Evolutionary conservation across 2,113 vertebrate genomes (phyloP).

Genomic region (Hypocryptadius cinnamomeus): DNA sequence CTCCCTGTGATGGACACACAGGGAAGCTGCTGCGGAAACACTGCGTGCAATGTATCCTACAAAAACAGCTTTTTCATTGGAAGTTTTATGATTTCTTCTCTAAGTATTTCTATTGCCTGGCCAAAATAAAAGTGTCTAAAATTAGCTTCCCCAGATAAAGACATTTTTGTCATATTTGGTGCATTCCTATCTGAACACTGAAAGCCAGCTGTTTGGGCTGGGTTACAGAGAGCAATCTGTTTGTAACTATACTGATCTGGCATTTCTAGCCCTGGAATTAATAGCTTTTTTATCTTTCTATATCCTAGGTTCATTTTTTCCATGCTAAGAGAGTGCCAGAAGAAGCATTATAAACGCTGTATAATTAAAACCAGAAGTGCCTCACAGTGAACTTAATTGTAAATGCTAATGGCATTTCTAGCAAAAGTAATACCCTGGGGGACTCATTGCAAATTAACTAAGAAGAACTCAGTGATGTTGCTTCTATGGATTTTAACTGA

Average conservation of each 20-base stretch:
- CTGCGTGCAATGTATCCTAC: background rate
- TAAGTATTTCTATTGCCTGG: background rate
- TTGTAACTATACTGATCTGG: background rate
- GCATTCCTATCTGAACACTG: background rate
- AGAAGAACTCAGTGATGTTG: background rate
- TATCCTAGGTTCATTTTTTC: slow-evolving; percentile 34
- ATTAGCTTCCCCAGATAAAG: slow-evolving; percentile 32
- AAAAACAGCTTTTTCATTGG: background rate
- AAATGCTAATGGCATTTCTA: slow-evolving; percentile 29
- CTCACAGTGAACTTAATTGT: slow-evolving; percentile 26
- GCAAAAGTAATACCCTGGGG: background rate
- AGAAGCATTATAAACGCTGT: slow-evolving; percentile 2
- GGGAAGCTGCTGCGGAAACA: background rate
- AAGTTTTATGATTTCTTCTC: background rate
- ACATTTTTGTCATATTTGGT: slow-evolving; percentile 47
- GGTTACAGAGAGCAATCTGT: background rate
- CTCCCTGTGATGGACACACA: fast-evolving
- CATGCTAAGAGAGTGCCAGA: background rate
- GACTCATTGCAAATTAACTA: background rate
- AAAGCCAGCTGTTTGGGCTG: slow-evolving; percentile 14
- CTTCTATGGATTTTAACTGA: background rate
- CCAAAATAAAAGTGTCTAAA: slow-evolving; percentile 1
- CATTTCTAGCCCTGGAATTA: background rate
- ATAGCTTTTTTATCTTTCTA: slow-evolving; percentile 32
- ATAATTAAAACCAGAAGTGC: slow-evolving; percentile 49